Base-by-base conservation (phyloP, 2,113 vertebrate species). In the Epinephelus cyanopodus region DNA sequence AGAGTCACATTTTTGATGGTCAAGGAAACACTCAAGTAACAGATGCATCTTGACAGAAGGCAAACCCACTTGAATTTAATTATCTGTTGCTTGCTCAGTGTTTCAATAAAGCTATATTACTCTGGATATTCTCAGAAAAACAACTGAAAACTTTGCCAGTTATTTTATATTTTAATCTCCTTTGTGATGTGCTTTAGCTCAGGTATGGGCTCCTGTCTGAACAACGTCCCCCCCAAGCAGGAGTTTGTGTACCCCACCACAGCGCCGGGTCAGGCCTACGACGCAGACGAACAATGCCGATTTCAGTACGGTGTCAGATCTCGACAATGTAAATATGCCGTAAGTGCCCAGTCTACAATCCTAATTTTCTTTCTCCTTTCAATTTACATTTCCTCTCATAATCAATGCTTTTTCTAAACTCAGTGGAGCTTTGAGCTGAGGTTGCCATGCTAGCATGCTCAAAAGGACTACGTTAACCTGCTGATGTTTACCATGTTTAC, bases 301-400 rank as follows among this genome's bases (percentile, higher is more conserved):
- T 98, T 99, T 95, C 98, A 99, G 94, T 98, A 99, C 56, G 98
- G 98, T 89, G 94, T 99, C 94, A 98, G 99, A 95, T 99, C 98
- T 79, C 97, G 98, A 93, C 98, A 99, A 95, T 99, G 98, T 97
- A 99, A 99, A 99, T 99, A 99, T 90, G 97, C 98, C 96, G 98
- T 99, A 97, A 88, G 92, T 87, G 53, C 25, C 27, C 33, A 21
- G 23, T 21, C 48, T 13, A 47, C 14, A 12, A 2, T 47, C 27
- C 3, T 68, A 72, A 56, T 57, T 61, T 60, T 74, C 56, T 56
- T 60, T 78, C 10, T 23, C 4, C 42, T 33, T 61, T 70, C 10
- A 18, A 21, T 21, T 27, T 13, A 19, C 52, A 2, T 45, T 57
- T 62, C 50, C 39, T 17, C 29, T 21, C 10, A 8, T 45, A 21